These are phyloP conservation scores for Bugulina stolonifera DNA, from an alignment of 2,888 invertebrate species.

Conservation along the genomic window DNA sequence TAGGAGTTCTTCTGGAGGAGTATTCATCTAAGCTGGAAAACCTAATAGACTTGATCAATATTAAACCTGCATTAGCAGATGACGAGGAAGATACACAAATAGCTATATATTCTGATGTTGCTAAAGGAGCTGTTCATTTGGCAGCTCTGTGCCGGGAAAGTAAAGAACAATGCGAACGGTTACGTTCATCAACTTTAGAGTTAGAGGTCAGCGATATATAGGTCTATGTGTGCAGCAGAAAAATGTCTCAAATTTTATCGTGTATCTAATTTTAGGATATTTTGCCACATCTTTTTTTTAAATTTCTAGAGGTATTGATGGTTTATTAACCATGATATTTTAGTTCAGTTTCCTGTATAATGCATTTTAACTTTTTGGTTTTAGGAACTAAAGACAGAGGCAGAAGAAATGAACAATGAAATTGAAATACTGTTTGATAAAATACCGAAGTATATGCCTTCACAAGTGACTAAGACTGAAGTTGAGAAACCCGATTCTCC, in stretches of 20 bases:
- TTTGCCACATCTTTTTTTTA: too few relatives aligned
- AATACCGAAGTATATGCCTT: conserved; percentile 8
- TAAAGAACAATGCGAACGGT: conserved; percentile 27
- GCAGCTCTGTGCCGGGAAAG: background rate
- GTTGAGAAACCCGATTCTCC: too few relatives aligned
- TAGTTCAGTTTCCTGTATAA: too few relatives aligned
- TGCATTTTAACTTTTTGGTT: too few relatives aligned
- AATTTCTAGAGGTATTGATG: too few relatives aligned
- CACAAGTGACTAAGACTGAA: too few relatives aligned
- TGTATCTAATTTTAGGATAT: too few relatives aligned
- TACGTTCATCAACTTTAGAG: too few relatives aligned
- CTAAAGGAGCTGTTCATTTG: background rate
- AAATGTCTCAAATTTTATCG: too few relatives aligned
- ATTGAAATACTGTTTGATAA: background rate
- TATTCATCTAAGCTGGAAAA: conserved; percentile 32
- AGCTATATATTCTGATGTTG: background rate
- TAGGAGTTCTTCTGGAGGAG: conserved; percentile 30
- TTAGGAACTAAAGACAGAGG: conserved; percentile 28
- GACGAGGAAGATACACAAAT: conserved; percentile 28
- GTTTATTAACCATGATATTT: too few relatives aligned
- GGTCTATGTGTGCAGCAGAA: too few relatives aligned
- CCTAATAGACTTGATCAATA: conserved; percentile 30
- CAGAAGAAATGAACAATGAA: conserved; percentile 25
- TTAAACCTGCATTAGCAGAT: conserved; percentile 30
- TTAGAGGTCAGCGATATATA: too few relatives aligned